These are phyloP conservation scores for Empidonax traillii DNA, from an alignment of 2,113 vertebrate genomes.

Conservation along the genomic window DNA sequence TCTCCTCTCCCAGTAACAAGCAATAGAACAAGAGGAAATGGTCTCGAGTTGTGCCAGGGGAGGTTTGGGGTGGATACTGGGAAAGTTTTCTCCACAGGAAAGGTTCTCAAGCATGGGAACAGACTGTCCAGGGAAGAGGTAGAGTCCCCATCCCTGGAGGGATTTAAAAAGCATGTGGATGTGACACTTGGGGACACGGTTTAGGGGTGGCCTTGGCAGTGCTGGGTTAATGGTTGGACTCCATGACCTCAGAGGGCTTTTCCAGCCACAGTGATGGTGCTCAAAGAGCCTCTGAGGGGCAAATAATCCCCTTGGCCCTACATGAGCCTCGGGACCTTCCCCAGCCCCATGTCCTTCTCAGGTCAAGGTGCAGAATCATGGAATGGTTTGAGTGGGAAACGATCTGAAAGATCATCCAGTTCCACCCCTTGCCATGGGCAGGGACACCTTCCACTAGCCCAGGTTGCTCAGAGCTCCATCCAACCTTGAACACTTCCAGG, in stretches of 20 bases:
- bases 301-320: background rate
- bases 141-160: background rate
- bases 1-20: background rate
- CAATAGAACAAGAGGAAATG: background rate
- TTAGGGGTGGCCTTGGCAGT: background rate
- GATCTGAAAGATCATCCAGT: background rate
- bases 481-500: accelerated
- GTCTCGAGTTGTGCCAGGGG: background rate
- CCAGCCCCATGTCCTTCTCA: background rate
- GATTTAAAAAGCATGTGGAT: accelerated
- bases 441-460: background rate
- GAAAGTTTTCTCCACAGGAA: background rate
- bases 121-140: background rate
- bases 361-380: background rate
- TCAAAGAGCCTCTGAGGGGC: background rate
- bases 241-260: background rate
- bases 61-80: background rate
- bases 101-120: background rate
- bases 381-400: background rate
- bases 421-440: background rate
- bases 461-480: accelerated
- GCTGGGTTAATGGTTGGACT: background rate
- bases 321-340: background rate
- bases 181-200: too few relatives aligned
- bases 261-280: background rate